Evolutionary conservation across 1,140 invertebrate genomes (phyloP).

Genomic region (Aradophagus sp.): DNA sequence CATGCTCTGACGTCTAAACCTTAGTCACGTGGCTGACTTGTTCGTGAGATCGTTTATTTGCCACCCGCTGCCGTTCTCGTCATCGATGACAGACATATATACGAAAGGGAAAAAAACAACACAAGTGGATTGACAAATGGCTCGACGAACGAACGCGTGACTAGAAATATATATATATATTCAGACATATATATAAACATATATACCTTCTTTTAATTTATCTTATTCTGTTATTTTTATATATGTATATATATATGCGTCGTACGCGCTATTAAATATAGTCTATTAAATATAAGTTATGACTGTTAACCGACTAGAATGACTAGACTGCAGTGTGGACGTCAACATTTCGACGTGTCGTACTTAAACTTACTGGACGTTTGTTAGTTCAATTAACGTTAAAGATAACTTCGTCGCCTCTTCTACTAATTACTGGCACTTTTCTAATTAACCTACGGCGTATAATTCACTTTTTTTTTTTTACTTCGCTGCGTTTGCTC

Average conservation of each 20-base stretch:
- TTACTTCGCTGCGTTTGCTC: no score
- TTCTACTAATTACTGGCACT: conserved; percentile 73
- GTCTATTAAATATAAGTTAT: conserved; percentile 52
- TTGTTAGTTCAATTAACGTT: conserved; percentile 69
- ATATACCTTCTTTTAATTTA: not conserved
- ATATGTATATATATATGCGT: conserved; percentile 52
- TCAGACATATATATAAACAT: conserved; percentile 42
- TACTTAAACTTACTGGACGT: conserved; percentile 76
- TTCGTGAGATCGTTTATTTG: conserved; percentile 31
- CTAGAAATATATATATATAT: conserved; percentile 52
- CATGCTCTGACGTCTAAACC: conserved; percentile 5
- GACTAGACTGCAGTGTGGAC: conserved; percentile 73
- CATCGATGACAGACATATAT: conserved; percentile 23
- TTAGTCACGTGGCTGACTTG: conserved; percentile 13
- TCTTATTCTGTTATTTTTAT: conserved; percentile 15
- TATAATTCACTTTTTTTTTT: conserved; percentile 36
- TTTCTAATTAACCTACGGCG: conserved; percentile 73
- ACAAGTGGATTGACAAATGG: conserved; percentile 37
- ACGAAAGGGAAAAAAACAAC: conserved; percentile 34
- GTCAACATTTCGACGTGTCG: conserved; percentile 67
- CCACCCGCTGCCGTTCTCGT: conserved; percentile 15
- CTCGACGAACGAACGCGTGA: conserved; percentile 47
- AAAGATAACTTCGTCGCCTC: conserved; percentile 65
- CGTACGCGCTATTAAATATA: conserved; percentile 50
- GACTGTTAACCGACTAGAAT: conserved; percentile 70